Evolutionary conservation across 1,140 invertebrate species (phyloP).

Genomic region (Dendroctonus ponderosae): DNA sequence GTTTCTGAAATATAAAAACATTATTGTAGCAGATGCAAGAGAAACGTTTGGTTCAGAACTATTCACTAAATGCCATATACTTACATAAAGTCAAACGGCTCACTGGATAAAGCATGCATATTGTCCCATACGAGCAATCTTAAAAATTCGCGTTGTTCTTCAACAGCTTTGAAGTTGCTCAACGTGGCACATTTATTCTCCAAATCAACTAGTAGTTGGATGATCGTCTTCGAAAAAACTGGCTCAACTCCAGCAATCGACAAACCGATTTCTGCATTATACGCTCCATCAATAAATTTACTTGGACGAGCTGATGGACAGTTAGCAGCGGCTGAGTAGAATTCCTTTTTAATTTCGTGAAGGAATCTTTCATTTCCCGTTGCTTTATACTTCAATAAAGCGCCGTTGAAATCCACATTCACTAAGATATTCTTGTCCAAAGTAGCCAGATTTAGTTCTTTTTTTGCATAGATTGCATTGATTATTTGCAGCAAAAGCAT

Average conservation of each 20-base stretch:
- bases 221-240: conserved; percentile 5
- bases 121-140: conserved; percentile 44
- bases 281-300: conserved; percentile 26
- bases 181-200: conserved; percentile 28
- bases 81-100: conserved; percentile 42
- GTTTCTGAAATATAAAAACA: too few species aligned
- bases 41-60: not conserved
- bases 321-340: conserved; percentile 30
- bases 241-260: conserved; percentile 15
- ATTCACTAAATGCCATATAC: conserved; percentile 8
- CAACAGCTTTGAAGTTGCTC: conserved; percentile 39
- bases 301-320: conserved; percentile 25
- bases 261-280: conserved; percentile 11
- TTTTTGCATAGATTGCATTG: not conserved
- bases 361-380: conserved; percentile 29
- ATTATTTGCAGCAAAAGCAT: conserved; percentile 15
- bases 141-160: conserved; percentile 39
- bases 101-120: conserved; percentile 38
- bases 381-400: conserved; percentile 22
- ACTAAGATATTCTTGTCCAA: conserved; percentile 25
- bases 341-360: conserved; percentile 31
- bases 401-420: conserved; percentile 29
- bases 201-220: conserved; percentile 30
- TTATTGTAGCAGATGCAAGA: too few species aligned
- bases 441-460: conserved; percentile 14